Base-by-base conservation (phyloP, 2,113 vertebrate genomes). In the Pholis gunnellus region DNA sequence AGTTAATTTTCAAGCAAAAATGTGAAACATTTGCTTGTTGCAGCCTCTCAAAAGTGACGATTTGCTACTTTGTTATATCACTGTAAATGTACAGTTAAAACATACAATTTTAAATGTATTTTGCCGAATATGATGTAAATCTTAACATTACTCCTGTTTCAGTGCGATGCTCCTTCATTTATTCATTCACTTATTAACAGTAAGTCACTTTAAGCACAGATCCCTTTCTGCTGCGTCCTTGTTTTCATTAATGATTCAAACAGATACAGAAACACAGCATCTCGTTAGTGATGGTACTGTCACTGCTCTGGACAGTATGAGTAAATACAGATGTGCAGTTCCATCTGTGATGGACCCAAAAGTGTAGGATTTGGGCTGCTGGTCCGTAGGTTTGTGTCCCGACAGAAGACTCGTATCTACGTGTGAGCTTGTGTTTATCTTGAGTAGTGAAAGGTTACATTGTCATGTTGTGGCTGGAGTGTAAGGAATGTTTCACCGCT, bases 401-500 rank as follows among this genome's bases (percentile, higher is more conserved):
- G 69, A 34, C 44, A 14, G 31, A 2, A 70, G 57, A 20, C 27
- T 29, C 64, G 17, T 40, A 38, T 63, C 38, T 72, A 6, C 66
- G 18, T 0, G 0, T 34, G 22, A 10, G 38, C 14, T 48, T 13
- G 5, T 10, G 54, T 57, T 48, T 84, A 69, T 84, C 88, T 85
- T 82, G 68, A 56, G 77, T 4, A 61, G 48, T 80, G 81, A 87
- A 89, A 75, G 87, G 71, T 72, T 64, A 85, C 81, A 48, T 68
- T 83, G 87, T 87, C 14, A 36, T 57, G 78, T 69, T 38, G 48
- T 17, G n/a, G 68, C 85, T 57, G 57, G 10, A 36, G 63, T 14
- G 56, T 40, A 0, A 75, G 84, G 88, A 93, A 93, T 91, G 79
- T 91, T 48, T 82, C 88, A 78, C 72, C 78, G 7, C 14, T 0